Base-by-base conservation (phyloP, 1,140 invertebrate genomes). In the Hylaeus anthracinus region DNA sequence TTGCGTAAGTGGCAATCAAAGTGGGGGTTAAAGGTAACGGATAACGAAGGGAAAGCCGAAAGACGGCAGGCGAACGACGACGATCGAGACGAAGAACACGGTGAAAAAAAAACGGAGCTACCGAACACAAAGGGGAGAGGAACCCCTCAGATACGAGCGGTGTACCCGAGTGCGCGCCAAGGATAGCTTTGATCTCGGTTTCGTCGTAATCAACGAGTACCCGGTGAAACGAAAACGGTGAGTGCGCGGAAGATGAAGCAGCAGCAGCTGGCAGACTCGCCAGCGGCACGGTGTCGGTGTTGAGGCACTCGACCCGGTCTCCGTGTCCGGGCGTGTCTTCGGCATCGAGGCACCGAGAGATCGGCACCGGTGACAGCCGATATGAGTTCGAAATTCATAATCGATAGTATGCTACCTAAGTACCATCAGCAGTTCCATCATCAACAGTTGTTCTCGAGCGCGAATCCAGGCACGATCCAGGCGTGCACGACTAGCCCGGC, bases 381-480 rank as follows among this genome's bases (percentile, higher is more conserved):
- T 93, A 98, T 98, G 97, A 98, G 96, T 96, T 97, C 96, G 94
- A 98, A 98, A 96, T 98, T 98, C 95, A 97, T 97, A 95, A 98
- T 98, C 95, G 97, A 98, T 97, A 98, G 97, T 95, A 98, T 98
- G 97, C 96, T 98, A 94, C 97, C 97, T 88, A 98, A 98, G 95
- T 98, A 98, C 94, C 96, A 97, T 92, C 96, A 96, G 91, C 96
- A 96, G 94, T 96, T 96, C 91, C 95, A 95, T 94, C 96, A 95
- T 94, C 95, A 95, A 86, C 95, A 95, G 89, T 93, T 95, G 87
- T 95, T 95, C 91, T 92, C 93, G 82, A 94, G 91, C 86, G 93
- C 94, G 60, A 94, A 94, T 73, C 93, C 94, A 76, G 93, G 85
- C 90, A 94, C 89, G 37, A 89, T 93, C 73, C 90, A 93, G 77